These are phyloP conservation scores for Sturnus vulgaris DNA, from an alignment of 2,113 vertebrate genomes.

Conservation along the genomic window DNA sequence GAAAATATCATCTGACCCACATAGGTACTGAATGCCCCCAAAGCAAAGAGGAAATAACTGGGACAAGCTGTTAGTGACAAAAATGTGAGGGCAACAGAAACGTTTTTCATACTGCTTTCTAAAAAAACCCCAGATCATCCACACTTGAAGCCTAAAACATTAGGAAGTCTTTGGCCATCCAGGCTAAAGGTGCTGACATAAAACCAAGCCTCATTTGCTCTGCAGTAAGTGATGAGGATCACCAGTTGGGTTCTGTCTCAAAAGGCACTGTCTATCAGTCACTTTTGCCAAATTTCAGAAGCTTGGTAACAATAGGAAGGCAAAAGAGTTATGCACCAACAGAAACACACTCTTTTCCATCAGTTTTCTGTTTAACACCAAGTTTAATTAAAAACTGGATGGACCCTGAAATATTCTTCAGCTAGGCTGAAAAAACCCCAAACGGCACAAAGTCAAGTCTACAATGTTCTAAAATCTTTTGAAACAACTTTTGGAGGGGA, in stretches of 20 bases:
- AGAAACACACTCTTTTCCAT: background rate
- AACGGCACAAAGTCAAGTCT: background rate
- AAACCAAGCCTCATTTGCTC: background rate
- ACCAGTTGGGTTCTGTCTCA: background rate
- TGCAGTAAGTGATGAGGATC: background rate
- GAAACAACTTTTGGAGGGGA: background rate
- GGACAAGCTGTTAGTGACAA: background rate
- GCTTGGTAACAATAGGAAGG: background rate
- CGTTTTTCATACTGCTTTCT: background rate
- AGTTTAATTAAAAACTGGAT: background rate
- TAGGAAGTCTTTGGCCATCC: background rate
- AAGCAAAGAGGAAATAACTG: background rate
- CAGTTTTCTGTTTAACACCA: background rate
- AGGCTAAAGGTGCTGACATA: background rate
- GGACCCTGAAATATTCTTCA: background rate
- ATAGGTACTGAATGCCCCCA: accelerated
- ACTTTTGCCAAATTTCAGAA: background rate
- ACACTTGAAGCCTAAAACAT: background rate
- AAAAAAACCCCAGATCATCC: background rate
- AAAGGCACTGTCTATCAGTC: background rate
- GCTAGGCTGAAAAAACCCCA: background rate
- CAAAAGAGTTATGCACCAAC: background rate
- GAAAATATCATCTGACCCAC: background rate
- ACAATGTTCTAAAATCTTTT: background rate
- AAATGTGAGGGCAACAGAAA: background rate